These are phyloP conservation scores for Brevimyrus niger DNA, from an alignment of 2,113 vertebrate species.

Conservation along the genomic window DNA sequence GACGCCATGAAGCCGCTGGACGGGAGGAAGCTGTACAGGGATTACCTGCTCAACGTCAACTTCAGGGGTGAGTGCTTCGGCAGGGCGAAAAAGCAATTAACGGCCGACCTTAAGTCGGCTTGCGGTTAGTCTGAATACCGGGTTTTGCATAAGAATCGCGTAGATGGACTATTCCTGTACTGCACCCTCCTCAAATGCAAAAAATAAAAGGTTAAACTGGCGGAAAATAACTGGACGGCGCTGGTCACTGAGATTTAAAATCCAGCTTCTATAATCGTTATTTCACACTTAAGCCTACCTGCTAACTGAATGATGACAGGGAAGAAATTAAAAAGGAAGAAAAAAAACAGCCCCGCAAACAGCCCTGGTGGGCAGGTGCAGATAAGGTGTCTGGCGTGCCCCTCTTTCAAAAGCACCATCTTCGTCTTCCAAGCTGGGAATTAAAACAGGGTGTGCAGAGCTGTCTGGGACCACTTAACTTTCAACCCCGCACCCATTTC, in stretches of 20 bases:
- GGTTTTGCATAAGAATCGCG: background rate
- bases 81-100: background rate
- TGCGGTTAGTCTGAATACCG: background rate
- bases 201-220: background rate
- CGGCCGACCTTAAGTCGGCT: background rate
- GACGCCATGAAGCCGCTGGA: constrained; percentile 89
- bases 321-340: background rate
- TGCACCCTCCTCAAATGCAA: background rate
- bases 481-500: constrained; percentile 13
- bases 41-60: constrained; percentile 91
- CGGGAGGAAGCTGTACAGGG: constrained; percentile 84
- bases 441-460: constrained; percentile 49
- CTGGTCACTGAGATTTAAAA: background rate
- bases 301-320: background rate
- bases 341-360: background rate
- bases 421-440: constrained; percentile 54
- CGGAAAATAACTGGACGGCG: background rate
- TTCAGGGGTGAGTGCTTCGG: constrained; percentile 78
- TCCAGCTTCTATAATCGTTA: background rate
- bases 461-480: constrained; percentile 40
- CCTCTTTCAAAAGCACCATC: constrained; percentile 62
- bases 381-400: constrained; percentile 41
- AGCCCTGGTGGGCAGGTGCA: constrained; percentile 31
- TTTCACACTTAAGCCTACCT: background rate
- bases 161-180: background rate